Evolutionary conservation across 2,888 invertebrate genomes (phyloP).

Genomic region (Noctua pronuba): DNA sequence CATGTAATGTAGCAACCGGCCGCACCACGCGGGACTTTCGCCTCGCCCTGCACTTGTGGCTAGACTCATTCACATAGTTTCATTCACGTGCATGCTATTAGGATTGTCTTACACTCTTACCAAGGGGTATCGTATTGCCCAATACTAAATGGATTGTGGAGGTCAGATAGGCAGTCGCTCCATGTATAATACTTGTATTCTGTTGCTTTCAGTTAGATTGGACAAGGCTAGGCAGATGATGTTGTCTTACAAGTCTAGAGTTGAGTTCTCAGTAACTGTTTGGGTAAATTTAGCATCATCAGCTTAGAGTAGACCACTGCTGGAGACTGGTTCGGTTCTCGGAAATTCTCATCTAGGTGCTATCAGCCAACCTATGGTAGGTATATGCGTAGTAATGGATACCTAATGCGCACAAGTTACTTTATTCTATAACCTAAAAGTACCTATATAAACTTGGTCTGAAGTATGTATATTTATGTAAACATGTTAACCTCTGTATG

Average conservation of each 20-base stretch:
- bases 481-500: slow-evolving; percentile 22
- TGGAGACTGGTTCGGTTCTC: background rate
- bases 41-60: slow-evolving; percentile 14
- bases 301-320: background rate
- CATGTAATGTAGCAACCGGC: slow-evolving; percentile 24
- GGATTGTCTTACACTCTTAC: background rate
- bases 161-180: background rate
- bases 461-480: background rate
- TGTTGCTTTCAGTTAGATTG: background rate
- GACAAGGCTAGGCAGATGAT: background rate
- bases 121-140: background rate
- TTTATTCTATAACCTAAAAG: background rate
- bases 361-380: background rate
- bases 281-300: background rate
- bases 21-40: slow-evolving; percentile 27
- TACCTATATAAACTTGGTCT: background rate
- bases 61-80: slow-evolving; percentile 19
- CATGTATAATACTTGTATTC: background rate
- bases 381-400: background rate
- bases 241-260: background rate
- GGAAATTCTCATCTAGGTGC: background rate
- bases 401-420: background rate
- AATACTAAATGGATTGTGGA: background rate
- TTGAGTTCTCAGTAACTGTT: background rate
- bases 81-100: background rate